A percentile compares a stretch with the other conserved stretches of the same genome.
Conservation (phyloP, 1,140 invertebrate species). For the Tetranychus urticae region DNA sequence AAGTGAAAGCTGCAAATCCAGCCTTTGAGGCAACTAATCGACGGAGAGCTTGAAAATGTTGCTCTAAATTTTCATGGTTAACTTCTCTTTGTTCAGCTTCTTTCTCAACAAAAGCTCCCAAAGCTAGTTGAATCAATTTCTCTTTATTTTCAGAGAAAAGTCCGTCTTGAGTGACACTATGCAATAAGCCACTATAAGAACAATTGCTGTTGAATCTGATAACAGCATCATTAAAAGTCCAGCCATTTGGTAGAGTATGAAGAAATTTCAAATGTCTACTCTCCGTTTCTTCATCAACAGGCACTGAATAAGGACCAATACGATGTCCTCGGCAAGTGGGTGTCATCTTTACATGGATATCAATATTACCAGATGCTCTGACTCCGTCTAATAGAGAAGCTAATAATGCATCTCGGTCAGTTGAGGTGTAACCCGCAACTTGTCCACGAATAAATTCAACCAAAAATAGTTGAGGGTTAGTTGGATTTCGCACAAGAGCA, state of each 20-base stretch:
- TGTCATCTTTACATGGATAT: conserved; percentile 82
- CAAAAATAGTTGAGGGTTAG: conserved; percentile 76
- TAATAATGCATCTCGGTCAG: conserved; percentile 68
- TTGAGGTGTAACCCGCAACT: conserved; percentile 58
- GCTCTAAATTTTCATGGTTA: conserved; percentile 45
- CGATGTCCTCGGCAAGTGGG: conserved; percentile 56
- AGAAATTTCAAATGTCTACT: conserved; percentile 52
- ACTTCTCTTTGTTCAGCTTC: conserved; percentile 35
- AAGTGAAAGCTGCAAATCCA: conserved; percentile 86
- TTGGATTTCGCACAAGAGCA: conserved; percentile 60
- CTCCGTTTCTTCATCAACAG: conserved; percentile 86
- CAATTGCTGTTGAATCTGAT: conserved; percentile 89
- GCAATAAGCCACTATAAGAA: conserved; percentile 85
- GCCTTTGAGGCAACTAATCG: conserved; percentile 86
- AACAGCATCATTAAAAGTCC: conserved; percentile 40
- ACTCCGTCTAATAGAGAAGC: conserved; percentile 88
- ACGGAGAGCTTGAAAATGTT: conserved; percentile 78
- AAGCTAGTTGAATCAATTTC: conserved; percentile 61
- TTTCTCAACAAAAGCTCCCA: conserved; percentile 45
- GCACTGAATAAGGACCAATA: conserved; percentile 58
- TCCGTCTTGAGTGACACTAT: conserved; percentile 82
- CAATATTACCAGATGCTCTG: conserved; percentile 77
- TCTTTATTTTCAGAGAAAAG: conserved; percentile 97
- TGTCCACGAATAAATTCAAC: conserved; percentile 86
- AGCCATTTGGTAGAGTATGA: conserved; percentile 37